phyloP scores from a whole-genome alignment of 2,888 invertebrate genomes.

The Toxonevra muliebris region DNA sequence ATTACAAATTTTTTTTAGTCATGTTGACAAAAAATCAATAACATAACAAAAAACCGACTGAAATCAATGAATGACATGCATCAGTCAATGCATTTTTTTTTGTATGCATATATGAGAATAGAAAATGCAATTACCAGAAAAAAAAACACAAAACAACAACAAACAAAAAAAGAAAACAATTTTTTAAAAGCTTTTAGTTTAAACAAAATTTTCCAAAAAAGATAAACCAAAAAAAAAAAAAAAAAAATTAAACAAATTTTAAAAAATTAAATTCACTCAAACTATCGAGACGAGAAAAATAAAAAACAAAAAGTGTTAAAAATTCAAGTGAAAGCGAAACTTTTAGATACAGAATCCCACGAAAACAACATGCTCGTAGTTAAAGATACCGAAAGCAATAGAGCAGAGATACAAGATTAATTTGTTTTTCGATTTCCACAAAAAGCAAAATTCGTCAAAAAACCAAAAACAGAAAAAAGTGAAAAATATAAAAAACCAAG shows the following conservation, averaged over 20 bases:
- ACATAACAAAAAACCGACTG: not conserved
- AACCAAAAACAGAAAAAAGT: not conserved
- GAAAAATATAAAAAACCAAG: not conserved
- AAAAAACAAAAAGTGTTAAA: constrained; percentile 13
- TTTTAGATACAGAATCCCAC: constrained; percentile 24
- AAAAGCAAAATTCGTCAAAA: not conserved
- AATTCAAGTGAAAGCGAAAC: constrained; percentile 32
- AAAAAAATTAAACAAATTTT: too few species aligned
- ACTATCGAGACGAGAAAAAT: too few species aligned
- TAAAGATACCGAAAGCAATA: not conserved
- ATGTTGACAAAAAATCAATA: constrained; percentile 14
- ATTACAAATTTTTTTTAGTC: constrained; percentile 11
- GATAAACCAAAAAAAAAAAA: too few species aligned
- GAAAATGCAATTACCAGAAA: not conserved
- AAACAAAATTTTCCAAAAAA: too few species aligned
- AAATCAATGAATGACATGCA: constrained; percentile 22
- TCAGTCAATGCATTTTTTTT: constrained; percentile 24
- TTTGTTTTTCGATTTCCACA: constrained; percentile 25
- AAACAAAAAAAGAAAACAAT: not conserved
- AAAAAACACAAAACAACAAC: not conserved
- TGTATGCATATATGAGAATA: constrained; percentile 4
- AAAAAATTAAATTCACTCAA: too few species aligned
- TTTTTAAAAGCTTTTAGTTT: not conserved
- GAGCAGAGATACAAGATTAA: constrained; percentile 14
- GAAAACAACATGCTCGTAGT: not conserved